phyloP scores from a whole-genome alignment of 2,113 vertebrate genomes.

The Tichodroma muraria region DNA sequence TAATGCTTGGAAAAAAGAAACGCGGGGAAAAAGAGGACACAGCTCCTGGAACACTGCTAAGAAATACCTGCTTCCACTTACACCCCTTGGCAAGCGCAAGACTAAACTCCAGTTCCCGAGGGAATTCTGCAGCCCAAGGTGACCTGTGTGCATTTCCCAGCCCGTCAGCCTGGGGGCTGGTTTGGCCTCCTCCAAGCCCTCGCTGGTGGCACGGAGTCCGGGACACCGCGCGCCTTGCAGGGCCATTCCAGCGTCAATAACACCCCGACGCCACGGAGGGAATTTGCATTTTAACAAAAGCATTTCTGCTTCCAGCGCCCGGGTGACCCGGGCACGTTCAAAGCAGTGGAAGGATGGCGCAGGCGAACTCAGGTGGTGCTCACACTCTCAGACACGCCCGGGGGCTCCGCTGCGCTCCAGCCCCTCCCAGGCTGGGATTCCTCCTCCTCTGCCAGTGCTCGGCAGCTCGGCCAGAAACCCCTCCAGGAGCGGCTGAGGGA shows the following conservation, averaged over 20 bases:
- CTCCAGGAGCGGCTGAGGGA: not conserved
- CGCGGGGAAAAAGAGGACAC: not conserved
- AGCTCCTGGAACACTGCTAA: not conserved
- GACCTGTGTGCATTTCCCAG: accelerated
- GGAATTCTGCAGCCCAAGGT: not conserved
- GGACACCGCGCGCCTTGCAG: accelerated
- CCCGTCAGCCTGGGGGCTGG: not conserved
- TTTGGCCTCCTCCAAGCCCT: not conserved
- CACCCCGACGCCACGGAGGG: accelerated
- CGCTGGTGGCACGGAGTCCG: accelerated
- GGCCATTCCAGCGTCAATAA: accelerated
- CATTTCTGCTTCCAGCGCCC: not conserved
- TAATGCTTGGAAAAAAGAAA: not conserved
- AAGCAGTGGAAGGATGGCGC: not conserved
- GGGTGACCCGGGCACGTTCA: not conserved
- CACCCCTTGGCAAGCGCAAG: not conserved
- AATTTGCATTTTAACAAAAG: not conserved
- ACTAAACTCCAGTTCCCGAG: accelerated
- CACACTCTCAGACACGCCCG: accelerated
- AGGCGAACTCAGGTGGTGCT: not conserved
- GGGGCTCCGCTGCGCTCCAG: not conserved
- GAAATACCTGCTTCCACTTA: not conserved
- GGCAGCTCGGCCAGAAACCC: not conserved
- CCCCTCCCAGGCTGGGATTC: not conserved
- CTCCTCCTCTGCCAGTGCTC: not conserved